Evolutionary conservation across 2,888 invertebrate genomes (phyloP).

Genomic region (Patella depressa): DNA sequence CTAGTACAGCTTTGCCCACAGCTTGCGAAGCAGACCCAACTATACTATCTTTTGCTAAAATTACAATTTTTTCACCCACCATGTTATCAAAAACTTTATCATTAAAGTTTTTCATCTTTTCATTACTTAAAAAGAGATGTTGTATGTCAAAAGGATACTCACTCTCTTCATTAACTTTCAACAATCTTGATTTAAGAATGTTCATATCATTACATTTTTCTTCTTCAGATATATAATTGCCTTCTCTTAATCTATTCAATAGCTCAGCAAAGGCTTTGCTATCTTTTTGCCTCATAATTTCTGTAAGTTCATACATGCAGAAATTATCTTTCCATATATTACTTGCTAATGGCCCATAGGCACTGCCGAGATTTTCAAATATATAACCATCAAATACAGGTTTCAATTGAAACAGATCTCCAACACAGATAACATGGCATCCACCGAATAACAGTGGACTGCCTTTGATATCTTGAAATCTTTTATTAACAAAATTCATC

Average conservation of each 20-base stretch:
- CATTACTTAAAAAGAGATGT: not conserved
- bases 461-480: not conserved
- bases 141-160: not conserved
- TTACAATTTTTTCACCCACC: not conserved
- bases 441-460: too few species aligned
- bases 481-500: slow-evolving; percentile 29
- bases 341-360: slow-evolving; percentile 20
- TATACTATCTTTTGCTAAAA: not conserved
- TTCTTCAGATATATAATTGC: slow-evolving; percentile 16
- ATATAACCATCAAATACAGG: too few species aligned
- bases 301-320: slow-evolving; percentile 35
- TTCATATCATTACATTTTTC: not conserved
- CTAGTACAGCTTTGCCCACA: too few species aligned
- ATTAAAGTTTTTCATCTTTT: not conserved
- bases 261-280: slow-evolving; percentile 40
- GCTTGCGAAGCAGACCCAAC: not conserved
- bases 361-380: not conserved
- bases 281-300: slow-evolving; percentile 25
- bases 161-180: not conserved
- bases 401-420: too few species aligned
- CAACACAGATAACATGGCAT: too few species aligned
- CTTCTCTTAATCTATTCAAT: slow-evolving; percentile 41
- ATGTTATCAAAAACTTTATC: not conserved
- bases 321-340: slow-evolving; percentile 26
- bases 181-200: not conserved